These are phyloP conservation scores for Eudyptes chrysolophus DNA, from an alignment of 2,113 vertebrate genomes.

Conservation along the genomic window DNA sequence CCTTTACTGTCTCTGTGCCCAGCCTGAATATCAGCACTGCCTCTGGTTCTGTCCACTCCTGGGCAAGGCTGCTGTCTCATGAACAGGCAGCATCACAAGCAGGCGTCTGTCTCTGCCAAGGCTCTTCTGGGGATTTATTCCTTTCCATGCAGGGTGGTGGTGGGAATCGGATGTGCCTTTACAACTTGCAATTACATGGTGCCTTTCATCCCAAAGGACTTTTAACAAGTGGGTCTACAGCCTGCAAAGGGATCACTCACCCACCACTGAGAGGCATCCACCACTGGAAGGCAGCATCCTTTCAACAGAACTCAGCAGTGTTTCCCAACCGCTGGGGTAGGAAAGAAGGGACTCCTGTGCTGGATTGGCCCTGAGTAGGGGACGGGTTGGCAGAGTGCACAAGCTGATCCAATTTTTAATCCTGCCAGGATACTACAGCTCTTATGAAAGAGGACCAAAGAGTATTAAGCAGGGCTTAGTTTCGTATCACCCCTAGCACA, in stretches of 20 bases:
- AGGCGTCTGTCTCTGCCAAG: background rate
- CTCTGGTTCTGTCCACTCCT: background rate
- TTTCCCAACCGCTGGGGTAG: background rate
- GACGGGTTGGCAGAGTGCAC: background rate
- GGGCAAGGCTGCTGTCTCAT: background rate
- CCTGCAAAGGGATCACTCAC: background rate
- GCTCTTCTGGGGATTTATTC: slow-evolving; percentile 13
- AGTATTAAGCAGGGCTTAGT: background rate
- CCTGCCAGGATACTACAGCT: background rate
- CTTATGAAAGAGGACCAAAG: background rate
- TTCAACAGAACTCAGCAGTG: background rate
- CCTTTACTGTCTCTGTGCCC: background rate
- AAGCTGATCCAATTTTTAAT: background rate
- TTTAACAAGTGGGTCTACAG: background rate
- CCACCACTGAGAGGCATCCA: background rate
- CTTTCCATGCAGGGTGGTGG: background rate
- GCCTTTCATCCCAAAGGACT: slow-evolving; percentile 3
- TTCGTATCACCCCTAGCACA: background rate
- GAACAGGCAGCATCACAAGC: background rate
- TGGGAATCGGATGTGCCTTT: slow-evolving; percentile 32
- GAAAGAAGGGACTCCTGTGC: background rate
- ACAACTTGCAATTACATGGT: slow-evolving; percentile 43
- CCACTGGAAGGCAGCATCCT: slow-evolving; percentile 6
- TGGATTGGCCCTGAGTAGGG: background rate
- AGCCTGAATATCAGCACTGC: background rate